These are phyloP conservation scores for Meganola albula DNA, from an alignment of 2,888 invertebrate genomes.

Conservation along the genomic window DNA sequence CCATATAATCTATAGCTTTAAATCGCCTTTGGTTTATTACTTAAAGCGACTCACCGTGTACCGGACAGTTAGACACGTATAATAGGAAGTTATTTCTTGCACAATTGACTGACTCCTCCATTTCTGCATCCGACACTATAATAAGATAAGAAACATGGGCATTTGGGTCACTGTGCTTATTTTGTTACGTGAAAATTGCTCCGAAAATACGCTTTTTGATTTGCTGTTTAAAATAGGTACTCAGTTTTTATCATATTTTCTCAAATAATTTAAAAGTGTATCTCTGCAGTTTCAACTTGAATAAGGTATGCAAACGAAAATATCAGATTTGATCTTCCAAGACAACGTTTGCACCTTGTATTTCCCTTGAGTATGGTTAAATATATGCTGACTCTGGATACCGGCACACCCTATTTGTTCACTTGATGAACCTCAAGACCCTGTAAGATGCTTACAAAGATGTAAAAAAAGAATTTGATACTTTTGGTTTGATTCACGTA, in stretches of 20 bases:
- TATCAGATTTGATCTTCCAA: too few species aligned
- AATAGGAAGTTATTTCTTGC: slow-evolving; percentile 50
- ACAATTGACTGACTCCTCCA: slow-evolving; percentile 37
- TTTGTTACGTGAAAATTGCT: slow-evolving; percentile 15
- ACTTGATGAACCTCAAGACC: slow-evolving; percentile 48
- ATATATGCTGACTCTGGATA: slow-evolving; percentile 61
- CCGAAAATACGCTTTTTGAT: neutral
- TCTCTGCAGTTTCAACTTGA: too few species aligned
- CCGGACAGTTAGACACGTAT: slow-evolving; percentile 44
- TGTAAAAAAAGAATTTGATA: too few species aligned
- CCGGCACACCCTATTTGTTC: slow-evolving; percentile 67
- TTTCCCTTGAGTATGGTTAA: slow-evolving; percentile 67
- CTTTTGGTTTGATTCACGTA: too few species aligned
- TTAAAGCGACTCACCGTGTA: slow-evolving; percentile 20
- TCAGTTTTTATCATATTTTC: neutral
- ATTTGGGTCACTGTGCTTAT: slow-evolving; percentile 29
- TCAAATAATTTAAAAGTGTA: too few species aligned
- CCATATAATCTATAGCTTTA: too few species aligned
- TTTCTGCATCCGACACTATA: slow-evolving; percentile 37
- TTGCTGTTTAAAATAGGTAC: neutral
- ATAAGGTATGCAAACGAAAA: too few species aligned
- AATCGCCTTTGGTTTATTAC: slow-evolving; percentile 17
- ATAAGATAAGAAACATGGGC: slow-evolving; percentile 36
- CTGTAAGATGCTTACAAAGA: too few species aligned
- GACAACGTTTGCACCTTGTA: too few species aligned